Percentiles rank a stretch among this genome's conserved stretches.
These are phyloP conservation scores for Argyrosomus regius DNA, from an alignment of 2,797 vertebrate genomes.

Conservation along the genomic window DNA sequence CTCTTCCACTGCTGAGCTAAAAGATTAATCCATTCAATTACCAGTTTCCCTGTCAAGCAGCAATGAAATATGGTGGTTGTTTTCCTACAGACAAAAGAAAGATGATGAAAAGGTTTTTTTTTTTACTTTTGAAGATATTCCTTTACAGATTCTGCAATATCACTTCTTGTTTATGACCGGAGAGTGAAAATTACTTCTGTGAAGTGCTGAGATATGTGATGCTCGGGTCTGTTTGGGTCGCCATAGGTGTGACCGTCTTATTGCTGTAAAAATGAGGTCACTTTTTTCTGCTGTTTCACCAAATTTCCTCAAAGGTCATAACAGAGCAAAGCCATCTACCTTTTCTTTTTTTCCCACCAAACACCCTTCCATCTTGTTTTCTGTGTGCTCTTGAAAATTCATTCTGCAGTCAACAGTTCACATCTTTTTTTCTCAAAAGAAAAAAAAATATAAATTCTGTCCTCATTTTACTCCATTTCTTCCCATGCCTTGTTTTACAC, in stretches of 20 bases:
- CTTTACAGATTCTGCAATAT: constrained; percentile 67
- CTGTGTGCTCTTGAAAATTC: not conserved
- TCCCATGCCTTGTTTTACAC: constrained; percentile 22
- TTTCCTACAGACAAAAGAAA: constrained; percentile 51
- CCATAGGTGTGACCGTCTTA: constrained; percentile 73
- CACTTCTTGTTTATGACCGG: constrained; percentile 64
- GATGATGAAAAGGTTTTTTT: constrained; percentile 46
- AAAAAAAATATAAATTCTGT: not conserved
- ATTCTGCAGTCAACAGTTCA: not conserved
- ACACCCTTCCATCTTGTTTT: constrained; percentile 26
- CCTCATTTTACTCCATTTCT: constrained; percentile 6
- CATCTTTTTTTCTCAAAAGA: not conserved
- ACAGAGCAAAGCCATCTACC: constrained; percentile 20
- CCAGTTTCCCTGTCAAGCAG: constrained; percentile 65
- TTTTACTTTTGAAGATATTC: constrained; percentile 46
- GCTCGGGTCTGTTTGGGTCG: constrained; percentile 78
- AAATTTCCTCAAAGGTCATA: constrained; percentile 73
- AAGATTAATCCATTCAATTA: constrained; percentile 72
- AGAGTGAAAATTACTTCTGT: constrained; percentile 78
- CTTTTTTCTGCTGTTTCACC: constrained; percentile 86
- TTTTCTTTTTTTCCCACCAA: constrained; percentile 21
- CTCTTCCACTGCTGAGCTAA: constrained; percentile 62
- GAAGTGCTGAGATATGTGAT: constrained; percentile 85
- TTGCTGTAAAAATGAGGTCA: constrained; percentile 85
- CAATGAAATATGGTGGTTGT: constrained; percentile 68